Evolutionary conservation across 2,888 invertebrate species (phyloP), one percentile per base, ranked within the genome.

Genomic region (Entomobrya multifasciata): DNA sequence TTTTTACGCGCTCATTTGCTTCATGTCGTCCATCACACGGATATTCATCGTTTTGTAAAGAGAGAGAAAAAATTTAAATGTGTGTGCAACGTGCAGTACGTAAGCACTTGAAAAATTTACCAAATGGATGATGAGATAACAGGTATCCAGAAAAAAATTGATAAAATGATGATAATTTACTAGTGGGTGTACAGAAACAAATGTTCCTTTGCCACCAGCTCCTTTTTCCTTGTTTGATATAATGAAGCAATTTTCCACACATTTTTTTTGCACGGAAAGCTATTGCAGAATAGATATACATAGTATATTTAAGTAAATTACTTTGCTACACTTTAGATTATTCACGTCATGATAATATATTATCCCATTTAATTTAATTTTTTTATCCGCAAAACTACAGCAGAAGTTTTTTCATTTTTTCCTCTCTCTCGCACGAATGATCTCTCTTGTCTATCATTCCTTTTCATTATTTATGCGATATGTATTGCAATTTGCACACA

Each of bases 191-290:
- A 15, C 10, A 20, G 20, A 72, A 72, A 72, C 72, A 72, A 72
- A 49, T 72, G 72, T 30, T 72, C 44, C 25, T 70, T 22, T 70
- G 47, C 47, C 67, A 67, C 44, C 55, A 36, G 17, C 13, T 22
- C 25, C n/a, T 44, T 55, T 62, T 78, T 78, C 78, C 78, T 60
- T 78, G 55, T 78, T 62, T 60, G 44, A 78, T 78, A 77, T 44
- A 78, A 78, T 60, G 60, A 62, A 44, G 30, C 62, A 62, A 78
- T 78, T 78, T 62, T 15, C 52, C 20, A 44, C 22, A 44, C 36
- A 65, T 65, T 65, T 67, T 65, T 65, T 67, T 67, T 44, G 44
- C 44, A 67, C 67, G 22, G n/a, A n/a, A n/a, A n/a, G n/a, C n/a
- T n/a, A n/a, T n/a, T n/a, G n/a, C n/a, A n/a, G n/a, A n/a, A n/a